Conservation (phyloP, 2,113 vertebrate genomes). For the Protomyctophum bolini region DNA sequence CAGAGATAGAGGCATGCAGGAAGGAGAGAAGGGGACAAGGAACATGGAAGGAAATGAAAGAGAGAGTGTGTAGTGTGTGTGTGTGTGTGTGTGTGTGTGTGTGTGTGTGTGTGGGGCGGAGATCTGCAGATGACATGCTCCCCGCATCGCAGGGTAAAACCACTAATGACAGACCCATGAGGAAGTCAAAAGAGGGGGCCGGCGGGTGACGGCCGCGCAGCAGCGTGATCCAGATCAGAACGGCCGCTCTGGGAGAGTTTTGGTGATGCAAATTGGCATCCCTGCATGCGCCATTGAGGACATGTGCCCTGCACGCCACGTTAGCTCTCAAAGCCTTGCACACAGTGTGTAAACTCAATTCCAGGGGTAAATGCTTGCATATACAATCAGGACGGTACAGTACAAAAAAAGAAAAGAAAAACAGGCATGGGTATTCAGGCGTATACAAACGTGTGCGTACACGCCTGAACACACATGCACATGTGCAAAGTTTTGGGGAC, state of each 20-base stretch:
- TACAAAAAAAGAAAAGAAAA: conserved; percentile 44
- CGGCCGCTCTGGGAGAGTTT: conserved; percentile 23
- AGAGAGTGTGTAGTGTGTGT: neutral
- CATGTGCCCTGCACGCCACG: conserved; percentile 47
- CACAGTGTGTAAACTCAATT: conserved; percentile 48
- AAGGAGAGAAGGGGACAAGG: conserved; percentile 32
- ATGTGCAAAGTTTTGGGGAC: too few species aligned
- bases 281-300: conserved; percentile 26
- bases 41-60: conserved; percentile 4
- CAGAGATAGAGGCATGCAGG: conserved; percentile 31
- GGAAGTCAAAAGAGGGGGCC: conserved; percentile 27
- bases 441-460: neutral
- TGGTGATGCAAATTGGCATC: conserved; percentile 39
- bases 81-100: too few species aligned
- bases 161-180: conserved; percentile 42
- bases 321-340: conserved; percentile 61
- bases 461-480: too few species aligned
- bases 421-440: conserved; percentile 49
- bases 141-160: conserved; percentile 30
- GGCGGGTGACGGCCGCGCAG: conserved; percentile 25
- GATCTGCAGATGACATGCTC: neutral
- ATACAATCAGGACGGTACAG: conserved; percentile 36
- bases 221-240: conserved; percentile 23
- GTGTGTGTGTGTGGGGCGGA: too few species aligned
- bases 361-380: conserved; percentile 43